Evolutionary conservation across 2,797 vertebrate species (phyloP).

Genomic region (Acrossocheilus fasciatus): DNA sequence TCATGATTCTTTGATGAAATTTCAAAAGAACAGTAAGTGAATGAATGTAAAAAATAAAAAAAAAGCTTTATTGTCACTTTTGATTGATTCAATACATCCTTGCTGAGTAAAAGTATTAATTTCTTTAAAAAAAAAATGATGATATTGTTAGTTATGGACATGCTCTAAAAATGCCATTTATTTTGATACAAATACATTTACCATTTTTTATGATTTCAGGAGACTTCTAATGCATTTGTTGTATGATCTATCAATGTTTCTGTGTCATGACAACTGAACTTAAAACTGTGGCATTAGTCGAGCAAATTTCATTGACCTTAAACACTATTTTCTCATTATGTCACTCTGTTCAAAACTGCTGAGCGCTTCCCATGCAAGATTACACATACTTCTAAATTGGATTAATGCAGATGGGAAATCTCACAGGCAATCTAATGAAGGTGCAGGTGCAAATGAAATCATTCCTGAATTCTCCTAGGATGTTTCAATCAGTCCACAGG

Average conservation of each 20-base stretch:
- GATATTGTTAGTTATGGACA: not conserved
- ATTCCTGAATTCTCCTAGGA: slow-evolving; percentile 30
- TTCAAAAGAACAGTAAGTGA: no score
- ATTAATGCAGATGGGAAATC: slow-evolving; percentile 56
- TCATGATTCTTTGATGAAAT: no score
- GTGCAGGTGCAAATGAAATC: slow-evolving; percentile 54
- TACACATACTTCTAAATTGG: slow-evolving; percentile 47
- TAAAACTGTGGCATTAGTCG: not conserved
- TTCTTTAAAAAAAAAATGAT: not conserved
- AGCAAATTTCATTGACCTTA: not conserved
- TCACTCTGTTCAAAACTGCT: not conserved
- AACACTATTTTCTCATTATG: not conserved
- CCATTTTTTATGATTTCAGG: not conserved
- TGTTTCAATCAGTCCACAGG: not conserved
- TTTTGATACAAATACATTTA: not conserved
- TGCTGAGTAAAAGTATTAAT: not conserved
- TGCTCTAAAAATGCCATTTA: not conserved
- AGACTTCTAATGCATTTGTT: not conserved
- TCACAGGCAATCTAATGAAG: slow-evolving; percentile 45
- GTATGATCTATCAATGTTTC: not conserved
- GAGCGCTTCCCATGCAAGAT: slow-evolving; percentile 35
- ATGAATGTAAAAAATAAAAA: not conserved
- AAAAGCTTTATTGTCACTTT: not conserved
- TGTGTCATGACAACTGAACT: not conserved
- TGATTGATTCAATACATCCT: not conserved